Percentiles rank a stretch among this genome's conserved stretches.
Conservation (phyloP, 2,888 invertebrate genomes). For the Oegoconia quadripuncta region DNA sequence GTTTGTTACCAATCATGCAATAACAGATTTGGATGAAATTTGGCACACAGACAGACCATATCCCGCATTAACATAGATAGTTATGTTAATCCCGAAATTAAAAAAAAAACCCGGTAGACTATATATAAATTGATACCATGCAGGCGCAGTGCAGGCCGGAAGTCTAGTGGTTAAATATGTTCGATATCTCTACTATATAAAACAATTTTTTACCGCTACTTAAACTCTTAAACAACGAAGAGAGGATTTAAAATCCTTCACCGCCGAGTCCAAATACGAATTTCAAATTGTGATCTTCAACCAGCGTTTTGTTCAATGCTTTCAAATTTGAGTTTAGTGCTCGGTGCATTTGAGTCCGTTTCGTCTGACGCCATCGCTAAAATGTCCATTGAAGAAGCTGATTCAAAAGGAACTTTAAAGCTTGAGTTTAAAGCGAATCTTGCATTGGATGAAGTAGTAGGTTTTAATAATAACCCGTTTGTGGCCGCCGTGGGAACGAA, state of each 20-base stretch:
- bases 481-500: constrained; percentile 75
- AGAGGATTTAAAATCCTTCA: constrained; percentile 75
- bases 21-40: too few species aligned
- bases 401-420: constrained; percentile 38
- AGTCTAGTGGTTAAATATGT: too few species aligned
- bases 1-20: too few species aligned
- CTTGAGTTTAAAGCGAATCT: constrained; percentile 34
- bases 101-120: too few species aligned
- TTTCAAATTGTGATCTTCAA: constrained; percentile 72
- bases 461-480: constrained; percentile 79
- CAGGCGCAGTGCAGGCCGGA: too few species aligned
- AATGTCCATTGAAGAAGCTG: constrained; percentile 36
- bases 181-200: constrained; percentile 58
- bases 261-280: constrained; percentile 72
- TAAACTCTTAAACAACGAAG: constrained; percentile 65
- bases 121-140: too few species aligned
- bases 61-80: too few species aligned
- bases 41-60: too few species aligned
- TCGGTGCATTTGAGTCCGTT: constrained; percentile 47
- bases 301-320: constrained; percentile 47
- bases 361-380: constrained; percentile 39
- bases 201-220: constrained; percentile 70
- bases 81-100: too few species aligned
- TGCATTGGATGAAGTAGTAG: constrained; percentile 42
- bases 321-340: constrained; percentile 48